Base-by-base conservation (phyloP, 1,140 invertebrate genomes). In the Caenorhabditis latens region DNA sequence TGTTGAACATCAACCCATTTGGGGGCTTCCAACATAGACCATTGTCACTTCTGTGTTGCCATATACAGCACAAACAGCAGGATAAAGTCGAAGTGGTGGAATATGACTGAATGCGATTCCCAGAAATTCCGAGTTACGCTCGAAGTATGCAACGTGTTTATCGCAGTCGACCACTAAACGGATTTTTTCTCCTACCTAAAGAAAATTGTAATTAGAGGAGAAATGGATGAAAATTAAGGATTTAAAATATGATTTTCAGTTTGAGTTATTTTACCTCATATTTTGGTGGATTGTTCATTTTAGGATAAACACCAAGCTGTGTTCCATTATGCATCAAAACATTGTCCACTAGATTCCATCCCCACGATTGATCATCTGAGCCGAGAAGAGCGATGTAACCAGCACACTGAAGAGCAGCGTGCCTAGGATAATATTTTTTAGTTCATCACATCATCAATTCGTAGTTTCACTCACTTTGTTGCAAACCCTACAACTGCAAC, bases 41-140 rank as follows among this genome's bases (percentile, higher is more conserved):
- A 99, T 99, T 42, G 97, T 98, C n/a, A 99, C 97, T 95, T 99
- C 98, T 48, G 97, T 99, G 93, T 99, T 99, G 88, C 97, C 98
- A 94, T 99, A 99, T 50, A 99, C 98, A 83, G 97, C 97, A 85
- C 97, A 98, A 86, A 99, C 96, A 87, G 97, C 96, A 86, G 98
- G 98, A 93, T 96, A 99, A 82, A 99, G 94, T 93, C 95, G 96
- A 93, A 96, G 97, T 92, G 96, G 96, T 88, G 97, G 97, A 92
- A 98, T 95, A 88, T 96, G 96, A 95, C 95, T 95, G 94, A 99
- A 99, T 90, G 97, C 97, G 90, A 99, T 96, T 90, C 98, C 98
- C 92, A 99, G 94, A 95, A 99, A 99, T 94, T 99, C 97, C 94
- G 97, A 97, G 94, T 97, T 98, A 93, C 97, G 97, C 94, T 99